Base-by-base conservation (phyloP, 2,888 invertebrate species). In the Sepioteuthis lessoniana region DNA sequence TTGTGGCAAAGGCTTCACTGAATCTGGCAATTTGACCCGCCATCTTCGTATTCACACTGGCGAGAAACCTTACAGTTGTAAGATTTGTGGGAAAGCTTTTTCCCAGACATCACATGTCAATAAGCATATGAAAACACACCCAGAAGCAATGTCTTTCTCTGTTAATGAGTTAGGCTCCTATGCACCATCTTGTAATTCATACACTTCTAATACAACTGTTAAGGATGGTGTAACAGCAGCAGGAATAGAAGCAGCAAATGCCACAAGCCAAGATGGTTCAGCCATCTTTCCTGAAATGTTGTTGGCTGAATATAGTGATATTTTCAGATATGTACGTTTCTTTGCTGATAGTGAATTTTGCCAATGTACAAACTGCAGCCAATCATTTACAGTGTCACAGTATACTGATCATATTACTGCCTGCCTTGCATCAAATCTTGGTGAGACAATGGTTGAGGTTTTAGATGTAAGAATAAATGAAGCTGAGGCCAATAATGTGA, bases 101-200 rank as follows among this genome's bases (percentile, higher is more conserved):
- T 92, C 92, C 19, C 92, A 92, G 35, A 47, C 92, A 46, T 92
- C 92, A n/a, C 92, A 92, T 28, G 92, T 92, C 92, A 92, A 92
- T 31, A 92, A 92, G 21, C 92, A 92, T 21, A 46, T 92, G 92
- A 42, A 47, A 42, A 92, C 92, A 46, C 92, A 92, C 28, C 13
- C 46, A 19, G 92, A 92, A 47, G 19, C 31, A 47, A 19, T 42
- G 31, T 42, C 38, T 46, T 91, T 91, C 8, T 3, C 31, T n/a
- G n/a, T 21, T 19, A 46, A 92, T 47, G 92, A 47, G 46, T 10
- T 28, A 31, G 92, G 47, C 13, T 21, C 92, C 2, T 92, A 92
- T 92, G 19, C 19, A 76, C 10, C 35, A 35, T 76, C n/a, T n/a
- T 25, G 7, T 55, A 55, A 55, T 55, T 76, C 76, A n/a, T n/a